Conservation (phyloP, 2,797 vertebrate species). For the Loriculus beryllinus region DNA sequence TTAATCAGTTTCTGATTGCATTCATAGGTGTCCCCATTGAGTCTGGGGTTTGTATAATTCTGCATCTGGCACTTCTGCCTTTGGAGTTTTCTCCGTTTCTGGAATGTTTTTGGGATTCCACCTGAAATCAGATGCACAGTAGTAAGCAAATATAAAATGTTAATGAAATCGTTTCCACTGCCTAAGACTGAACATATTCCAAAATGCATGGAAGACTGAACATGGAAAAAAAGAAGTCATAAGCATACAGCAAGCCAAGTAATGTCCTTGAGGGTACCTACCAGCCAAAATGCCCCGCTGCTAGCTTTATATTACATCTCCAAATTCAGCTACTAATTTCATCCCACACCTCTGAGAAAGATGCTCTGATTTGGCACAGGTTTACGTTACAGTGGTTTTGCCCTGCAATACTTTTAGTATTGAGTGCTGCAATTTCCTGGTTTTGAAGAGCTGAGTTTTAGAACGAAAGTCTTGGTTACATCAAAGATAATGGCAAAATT, state of each 20-base stretch:
- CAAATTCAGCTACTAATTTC: not conserved
- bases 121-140: not conserved
- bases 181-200: not conserved
- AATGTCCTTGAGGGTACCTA: not conserved
- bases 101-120: not conserved
- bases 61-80: not conserved
- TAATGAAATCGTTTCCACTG: not conserved
- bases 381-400: not conserved
- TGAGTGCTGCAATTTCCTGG: not conserved
- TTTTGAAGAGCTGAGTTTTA: not conserved
- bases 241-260: not conserved
- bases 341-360: not conserved
- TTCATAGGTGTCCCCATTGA: not conserved
- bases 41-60: not conserved
- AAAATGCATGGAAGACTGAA: not conserved
- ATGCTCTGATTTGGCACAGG: fast-evolving
- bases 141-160: not conserved
- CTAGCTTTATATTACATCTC: not conserved
- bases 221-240: not conserved
- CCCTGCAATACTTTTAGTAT: not conserved
- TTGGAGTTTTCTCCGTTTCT: not conserved
- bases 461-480: not conserved
- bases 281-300: not conserved
- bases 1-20: not conserved
- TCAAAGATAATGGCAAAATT: not conserved